Evolutionary conservation across 2,797 vertebrate genomes (phyloP).

Genomic region (Aulostomus chinensis): DNA sequence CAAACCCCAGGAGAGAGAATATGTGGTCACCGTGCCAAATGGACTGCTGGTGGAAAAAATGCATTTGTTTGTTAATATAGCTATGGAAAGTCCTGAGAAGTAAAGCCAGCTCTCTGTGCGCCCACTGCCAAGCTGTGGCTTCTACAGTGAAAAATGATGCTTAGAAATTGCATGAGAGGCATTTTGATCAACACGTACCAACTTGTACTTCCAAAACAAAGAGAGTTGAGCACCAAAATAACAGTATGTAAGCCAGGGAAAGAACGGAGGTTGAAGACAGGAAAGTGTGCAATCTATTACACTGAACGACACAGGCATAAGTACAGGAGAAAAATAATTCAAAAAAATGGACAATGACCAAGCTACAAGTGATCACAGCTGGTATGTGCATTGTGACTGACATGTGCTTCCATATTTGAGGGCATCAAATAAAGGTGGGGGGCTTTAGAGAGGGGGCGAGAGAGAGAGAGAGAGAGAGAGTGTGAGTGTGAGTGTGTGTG

Average conservation of each 20-base stretch:
- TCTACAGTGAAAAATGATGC: conserved; percentile 57
- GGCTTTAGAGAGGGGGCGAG: neutral
- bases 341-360: neutral
- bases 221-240: conserved; percentile 55
- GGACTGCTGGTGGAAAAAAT: conserved; percentile 60
- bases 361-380: neutral
- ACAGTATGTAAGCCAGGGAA: conserved; percentile 33
- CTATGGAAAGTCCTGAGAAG: conserved; percentile 68
- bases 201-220: conserved; percentile 68
- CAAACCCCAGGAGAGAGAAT: conserved; percentile 59
- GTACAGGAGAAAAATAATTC: neutral
- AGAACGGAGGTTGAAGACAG: conserved; percentile 9
- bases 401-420: conserved; percentile 25
- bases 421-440: conserved; percentile 30
- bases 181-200: conserved; percentile 71
- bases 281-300: conserved; percentile 9
- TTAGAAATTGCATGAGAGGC: conserved; percentile 63
- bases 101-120: conserved; percentile 48
- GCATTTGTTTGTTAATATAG: conserved; percentile 70
- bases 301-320: neutral
- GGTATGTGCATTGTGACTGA: neutral
- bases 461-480: conserved; percentile 1
- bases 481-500: conserved; percentile 26
- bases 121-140: conserved; percentile 63
- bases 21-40: conserved; percentile 51